Evolutionary conservation across 2,888 invertebrate species (phyloP).

Genomic region (Zhengitettix transpicula): DNA sequence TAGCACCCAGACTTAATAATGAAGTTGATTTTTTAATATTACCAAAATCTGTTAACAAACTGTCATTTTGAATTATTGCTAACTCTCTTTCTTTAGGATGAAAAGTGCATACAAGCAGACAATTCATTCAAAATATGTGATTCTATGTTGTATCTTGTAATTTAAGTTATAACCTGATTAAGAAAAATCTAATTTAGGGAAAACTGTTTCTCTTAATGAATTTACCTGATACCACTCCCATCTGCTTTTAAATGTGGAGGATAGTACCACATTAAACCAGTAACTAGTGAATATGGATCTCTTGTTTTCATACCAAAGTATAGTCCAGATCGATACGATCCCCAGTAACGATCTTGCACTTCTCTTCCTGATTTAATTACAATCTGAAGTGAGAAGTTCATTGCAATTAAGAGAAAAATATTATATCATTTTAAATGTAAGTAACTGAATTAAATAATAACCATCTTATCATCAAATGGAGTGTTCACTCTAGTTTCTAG

Average conservation of each 20-base stretch:
- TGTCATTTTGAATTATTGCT: too few species aligned
- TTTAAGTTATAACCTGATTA: too few species aligned
- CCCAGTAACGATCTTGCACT: constrained; percentile 77
- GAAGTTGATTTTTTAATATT: too few species aligned
- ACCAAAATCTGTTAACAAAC: too few species aligned
- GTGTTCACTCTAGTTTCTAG: constrained; percentile 78
- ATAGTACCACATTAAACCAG: constrained; percentile 95
- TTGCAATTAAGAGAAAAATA: background rate
- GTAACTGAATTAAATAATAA: constrained; percentile 19
- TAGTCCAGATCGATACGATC: constrained; percentile 51
- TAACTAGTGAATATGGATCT: constrained; percentile 72
- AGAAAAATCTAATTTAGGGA: too few species aligned
- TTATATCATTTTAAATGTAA: background rate
- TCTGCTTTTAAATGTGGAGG: constrained; percentile 42
- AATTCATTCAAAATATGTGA: too few species aligned
- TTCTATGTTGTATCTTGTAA: too few species aligned
- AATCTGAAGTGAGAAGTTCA: constrained; percentile 32
- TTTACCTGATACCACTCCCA: constrained; percentile 61
- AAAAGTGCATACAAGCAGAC: too few species aligned
- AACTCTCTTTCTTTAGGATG: too few species aligned
- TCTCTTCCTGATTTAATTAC: constrained; percentile 51
- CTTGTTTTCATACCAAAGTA: constrained; percentile 69
- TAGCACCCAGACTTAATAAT: too few species aligned
- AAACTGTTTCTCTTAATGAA: background rate
- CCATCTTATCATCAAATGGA: constrained; percentile 62